Evolutionary conservation across 2,797 vertebrate genomes (phyloP).

Genomic region (Amazonetta brasiliensis): DNA sequence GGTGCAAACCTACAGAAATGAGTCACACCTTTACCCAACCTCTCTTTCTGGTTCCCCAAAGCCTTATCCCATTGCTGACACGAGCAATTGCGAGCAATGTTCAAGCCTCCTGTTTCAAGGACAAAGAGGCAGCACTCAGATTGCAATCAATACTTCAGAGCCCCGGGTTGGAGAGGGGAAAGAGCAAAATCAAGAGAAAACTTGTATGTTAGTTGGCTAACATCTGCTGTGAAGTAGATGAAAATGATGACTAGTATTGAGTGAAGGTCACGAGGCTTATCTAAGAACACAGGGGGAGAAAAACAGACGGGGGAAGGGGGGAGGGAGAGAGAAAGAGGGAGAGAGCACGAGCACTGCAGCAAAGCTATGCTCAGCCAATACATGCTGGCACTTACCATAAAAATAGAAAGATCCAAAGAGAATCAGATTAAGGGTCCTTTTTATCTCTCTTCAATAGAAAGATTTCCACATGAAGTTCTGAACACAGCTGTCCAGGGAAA

Average conservation of each 20-base stretch:
- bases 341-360: conserved; percentile 82
- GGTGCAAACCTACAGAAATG: neutral
- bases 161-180: neutral
- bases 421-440: conserved; percentile 70
- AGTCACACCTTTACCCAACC: neutral
- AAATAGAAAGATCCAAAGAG: conserved; percentile 80
- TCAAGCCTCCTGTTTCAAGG: conserved; percentile 74
- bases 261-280: conserved; percentile 79
- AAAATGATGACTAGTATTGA: conserved; percentile 22
- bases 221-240: neutral
- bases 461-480: conserved; percentile 66
- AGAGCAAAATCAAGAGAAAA: conserved; percentile 37
- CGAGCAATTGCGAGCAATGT: neutral
- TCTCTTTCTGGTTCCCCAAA: neutral
- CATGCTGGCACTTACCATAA: conserved; percentile 83
- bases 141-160: conserved; percentile 51
- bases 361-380: conserved; percentile 68
- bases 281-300: conserved; percentile 37
- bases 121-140: conserved; percentile 76
- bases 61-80: conserved; percentile 37
- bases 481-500: conserved; percentile 44
- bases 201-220: conserved; percentile 15
- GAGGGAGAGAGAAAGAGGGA: neutral
- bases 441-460: conserved; percentile 56
- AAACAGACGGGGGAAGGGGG: conserved; percentile 34